phyloP scores from a whole-genome alignment of 2,113 vertebrate species.

The Myotis brandtii region DNA sequence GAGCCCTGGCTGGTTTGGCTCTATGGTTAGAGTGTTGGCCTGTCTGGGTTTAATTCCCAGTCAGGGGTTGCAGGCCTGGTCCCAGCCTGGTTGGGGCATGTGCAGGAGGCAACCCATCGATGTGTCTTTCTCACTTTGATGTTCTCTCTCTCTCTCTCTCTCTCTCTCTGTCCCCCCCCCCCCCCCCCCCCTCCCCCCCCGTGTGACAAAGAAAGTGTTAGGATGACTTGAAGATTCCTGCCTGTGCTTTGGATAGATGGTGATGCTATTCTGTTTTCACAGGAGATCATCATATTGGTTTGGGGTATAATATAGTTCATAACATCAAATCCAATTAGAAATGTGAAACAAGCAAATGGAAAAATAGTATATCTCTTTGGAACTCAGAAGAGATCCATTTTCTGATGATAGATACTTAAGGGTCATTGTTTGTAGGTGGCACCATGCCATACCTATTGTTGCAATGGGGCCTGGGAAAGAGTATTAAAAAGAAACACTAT shows the following conservation, averaged over 20 bases:
- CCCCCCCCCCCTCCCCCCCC: fast-evolving
- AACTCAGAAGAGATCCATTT: not conserved
- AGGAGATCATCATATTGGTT: not conserved
- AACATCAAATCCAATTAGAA: not conserved
- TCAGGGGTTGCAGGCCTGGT: too few relatives aligned
- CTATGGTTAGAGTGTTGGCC: too few relatives aligned
- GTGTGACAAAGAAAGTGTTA: not conserved
- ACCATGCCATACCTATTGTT: not conserved
- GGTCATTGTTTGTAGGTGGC: not conserved
- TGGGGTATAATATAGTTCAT: not conserved
- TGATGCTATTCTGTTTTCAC: not conserved
- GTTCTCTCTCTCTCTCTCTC: too few relatives aligned
- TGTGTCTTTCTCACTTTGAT: too few relatives aligned
- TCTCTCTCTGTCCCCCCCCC: too few relatives aligned
- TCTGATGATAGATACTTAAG: not conserved
- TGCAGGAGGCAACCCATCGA: too few relatives aligned
- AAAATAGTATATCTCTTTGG: not conserved
- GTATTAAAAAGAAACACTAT: not conserved
- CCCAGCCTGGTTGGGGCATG: too few relatives aligned
- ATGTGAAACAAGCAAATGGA: not conserved
- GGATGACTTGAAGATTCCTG: not conserved
- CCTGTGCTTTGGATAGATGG: not conserved
- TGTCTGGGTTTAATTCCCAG: too few relatives aligned
- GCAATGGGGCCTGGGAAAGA: not conserved
- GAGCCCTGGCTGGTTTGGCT: too few relatives aligned